A percentile compares a stretch with the other conserved stretches of the same genome.
Evolutionary conservation across 1,140 invertebrate species (phyloP).

Genomic region (Rhysida immarginata): DNA sequence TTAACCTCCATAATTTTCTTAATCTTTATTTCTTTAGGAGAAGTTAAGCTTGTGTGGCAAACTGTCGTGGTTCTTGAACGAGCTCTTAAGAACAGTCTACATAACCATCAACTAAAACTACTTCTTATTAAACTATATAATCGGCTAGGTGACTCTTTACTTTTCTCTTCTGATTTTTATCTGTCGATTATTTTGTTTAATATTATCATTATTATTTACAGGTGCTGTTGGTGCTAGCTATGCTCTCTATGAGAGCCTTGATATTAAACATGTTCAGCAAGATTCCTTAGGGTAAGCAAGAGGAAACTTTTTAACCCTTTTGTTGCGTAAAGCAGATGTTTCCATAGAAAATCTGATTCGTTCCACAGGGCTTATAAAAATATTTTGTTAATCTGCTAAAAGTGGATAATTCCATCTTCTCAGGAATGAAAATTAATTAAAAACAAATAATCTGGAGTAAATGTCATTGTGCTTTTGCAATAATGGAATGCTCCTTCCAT

Average conservation of each 20-base stretch:
- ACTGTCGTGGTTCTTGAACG: constrained; percentile 48
- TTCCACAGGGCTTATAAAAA: no score
- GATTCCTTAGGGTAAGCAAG: constrained; percentile 53
- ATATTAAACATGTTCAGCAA: constrained; percentile 87
- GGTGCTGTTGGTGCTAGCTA: constrained; percentile 53
- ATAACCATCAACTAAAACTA: constrained; percentile 62
- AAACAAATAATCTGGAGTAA: no score
- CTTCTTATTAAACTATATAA: constrained; percentile 39
- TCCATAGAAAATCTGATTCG: no score
- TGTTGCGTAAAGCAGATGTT: no score
- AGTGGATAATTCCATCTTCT: no score
- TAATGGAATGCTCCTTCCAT: no score
- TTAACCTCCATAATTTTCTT: no score
- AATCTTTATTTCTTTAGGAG: no score
- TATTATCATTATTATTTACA: constrained; percentile 19
- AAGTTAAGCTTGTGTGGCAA: constrained; percentile 42
- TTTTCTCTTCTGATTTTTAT: background rate
- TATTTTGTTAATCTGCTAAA: no score
- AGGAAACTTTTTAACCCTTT: no score
- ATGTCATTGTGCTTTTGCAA: no score
- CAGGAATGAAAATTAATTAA: no score
- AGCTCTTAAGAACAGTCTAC: constrained; percentile 49
- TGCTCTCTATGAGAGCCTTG: constrained; percentile 48
- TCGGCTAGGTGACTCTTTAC: constrained; percentile 13
- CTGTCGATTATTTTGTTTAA: background rate